Conservation (phyloP, 2,888 invertebrate species). For the Sarcophaga rosellei region DNA sequence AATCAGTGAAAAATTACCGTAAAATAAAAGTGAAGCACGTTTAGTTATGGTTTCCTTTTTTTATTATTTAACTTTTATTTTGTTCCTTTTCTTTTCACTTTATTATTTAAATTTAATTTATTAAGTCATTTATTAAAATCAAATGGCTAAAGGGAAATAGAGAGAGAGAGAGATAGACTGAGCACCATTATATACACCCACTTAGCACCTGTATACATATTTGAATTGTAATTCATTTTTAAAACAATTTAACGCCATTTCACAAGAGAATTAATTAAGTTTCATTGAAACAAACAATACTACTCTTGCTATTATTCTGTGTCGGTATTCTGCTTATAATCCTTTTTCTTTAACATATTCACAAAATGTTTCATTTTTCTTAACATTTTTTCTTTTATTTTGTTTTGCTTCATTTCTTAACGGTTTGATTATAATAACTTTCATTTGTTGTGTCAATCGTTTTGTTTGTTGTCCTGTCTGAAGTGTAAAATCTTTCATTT, state of each 20-base stretch:
- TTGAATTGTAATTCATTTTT: conserved; percentile 23
- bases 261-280: neutral
- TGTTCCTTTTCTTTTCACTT: conserved; percentile 28
- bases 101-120: conserved; percentile 30
- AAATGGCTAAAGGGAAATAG: conserved; percentile 43
- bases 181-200: conserved; percentile 42
- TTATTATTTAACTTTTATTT: conserved; percentile 38
- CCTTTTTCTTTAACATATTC: neutral
- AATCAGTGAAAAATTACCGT: conserved; percentile 20
- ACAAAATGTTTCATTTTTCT: conserved; percentile 36
- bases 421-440: no score
- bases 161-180: neutral
- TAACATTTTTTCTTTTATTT: neutral
- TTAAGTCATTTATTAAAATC: neutral
- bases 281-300: no score
- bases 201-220: conserved; percentile 48
- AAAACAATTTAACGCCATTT: no score
- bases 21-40: conserved; percentile 68
- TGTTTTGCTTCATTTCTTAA: neutral
- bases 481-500: neutral
- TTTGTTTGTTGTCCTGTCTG: no score
- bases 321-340: conserved; percentile 16
- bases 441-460: no score
- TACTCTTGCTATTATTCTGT: neutral
- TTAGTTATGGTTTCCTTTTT: conserved; percentile 57